These are phyloP conservation scores for Acropora yongei DNA, from an alignment of 64 coral and sea anemone species.

Conservation along the genomic window DNA sequence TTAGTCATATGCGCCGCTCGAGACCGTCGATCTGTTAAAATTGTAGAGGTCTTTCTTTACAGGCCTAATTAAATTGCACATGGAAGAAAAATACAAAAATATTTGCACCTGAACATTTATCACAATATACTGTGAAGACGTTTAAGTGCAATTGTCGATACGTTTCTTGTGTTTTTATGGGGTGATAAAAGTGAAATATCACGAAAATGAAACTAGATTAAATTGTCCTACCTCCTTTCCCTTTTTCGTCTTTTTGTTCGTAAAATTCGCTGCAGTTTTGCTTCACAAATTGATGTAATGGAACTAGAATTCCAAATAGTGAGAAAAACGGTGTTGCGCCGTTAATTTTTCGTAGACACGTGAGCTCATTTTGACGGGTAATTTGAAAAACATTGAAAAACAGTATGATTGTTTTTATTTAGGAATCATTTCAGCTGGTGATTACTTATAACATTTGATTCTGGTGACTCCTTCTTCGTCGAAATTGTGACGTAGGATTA, in stretches of 20 bases:
- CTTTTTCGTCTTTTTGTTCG: conserved; percentile 9
- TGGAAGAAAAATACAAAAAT: neutral
- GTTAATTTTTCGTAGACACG: neutral
- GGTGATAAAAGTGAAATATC: neutral
- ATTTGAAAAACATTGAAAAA: neutral
- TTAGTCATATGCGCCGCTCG: neutral
- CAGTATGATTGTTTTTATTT: conserved; percentile 12
- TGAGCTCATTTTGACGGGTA: conserved; percentile 14
- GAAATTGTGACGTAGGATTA: no score
- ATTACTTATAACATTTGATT: neutral
- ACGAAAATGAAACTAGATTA: no score
- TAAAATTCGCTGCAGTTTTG: neutral
- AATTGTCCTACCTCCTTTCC: neutral
- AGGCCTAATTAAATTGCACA: neutral
- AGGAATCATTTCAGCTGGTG: neutral
- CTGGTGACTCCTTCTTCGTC: no score
- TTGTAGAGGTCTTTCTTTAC: neutral
- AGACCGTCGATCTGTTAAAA: neutral
- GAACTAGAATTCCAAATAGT: conserved; percentile 22
- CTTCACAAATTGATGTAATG: conserved; percentile 35
- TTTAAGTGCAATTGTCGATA: neutral
- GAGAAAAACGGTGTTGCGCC: neutral
- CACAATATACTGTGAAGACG: neutral
- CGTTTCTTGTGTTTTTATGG: neutral
- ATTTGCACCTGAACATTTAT: neutral